These are phyloP conservation scores for Chaetogeoica ovagalla DNA, from an alignment of 2,888 invertebrate genomes.

Conservation along the genomic window DNA sequence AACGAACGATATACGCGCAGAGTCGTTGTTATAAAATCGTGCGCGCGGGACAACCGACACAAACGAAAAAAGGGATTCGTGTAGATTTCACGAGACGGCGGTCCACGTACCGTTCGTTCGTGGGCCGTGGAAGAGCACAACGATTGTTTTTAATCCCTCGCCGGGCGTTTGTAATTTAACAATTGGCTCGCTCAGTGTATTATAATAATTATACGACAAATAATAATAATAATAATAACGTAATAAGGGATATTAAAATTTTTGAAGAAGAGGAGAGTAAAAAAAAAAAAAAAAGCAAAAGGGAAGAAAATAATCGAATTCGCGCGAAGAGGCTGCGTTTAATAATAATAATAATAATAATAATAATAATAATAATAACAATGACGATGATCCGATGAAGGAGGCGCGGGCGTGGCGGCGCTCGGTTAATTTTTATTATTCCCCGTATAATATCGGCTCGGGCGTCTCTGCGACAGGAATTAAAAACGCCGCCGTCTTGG, in stretches of 20 bases:
- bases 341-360: too few relatives aligned
- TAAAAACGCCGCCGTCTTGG: slow-evolving; percentile 17
- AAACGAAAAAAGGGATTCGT: background rate
- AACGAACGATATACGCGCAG: too few relatives aligned
- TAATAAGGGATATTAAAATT: slow-evolving; percentile 12
- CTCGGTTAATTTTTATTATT: slow-evolving; percentile 51
- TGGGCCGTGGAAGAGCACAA: background rate
- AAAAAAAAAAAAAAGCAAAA: background rate
- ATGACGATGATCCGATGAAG: too few relatives aligned
- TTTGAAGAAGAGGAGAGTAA: background rate
- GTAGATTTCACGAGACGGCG: slow-evolving; percentile 21
- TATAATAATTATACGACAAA: too few relatives aligned
- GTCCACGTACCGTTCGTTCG: background rate
- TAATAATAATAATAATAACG: background rate
- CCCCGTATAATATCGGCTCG: slow-evolving; percentile 25
- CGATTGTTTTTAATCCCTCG: slow-evolving; percentile 47
- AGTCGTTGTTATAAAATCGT: too few relatives aligned
- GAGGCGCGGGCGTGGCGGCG: background rate
- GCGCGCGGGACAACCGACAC: background rate
- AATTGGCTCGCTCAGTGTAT: slow-evolving; percentile 12
- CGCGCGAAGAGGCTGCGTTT: background rate
- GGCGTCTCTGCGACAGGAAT: slow-evolving; percentile 21
- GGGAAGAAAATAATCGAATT: slow-evolving; percentile 44
- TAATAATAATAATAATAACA: too few relatives aligned
- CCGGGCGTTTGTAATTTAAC: slow-evolving; percentile 14